Percentiles rank a stretch among this genome's conserved stretches.
These are phyloP conservation scores for Pampus argenteus DNA, from an alignment of 2,797 vertebrate species.

Conservation along the genomic window DNA sequence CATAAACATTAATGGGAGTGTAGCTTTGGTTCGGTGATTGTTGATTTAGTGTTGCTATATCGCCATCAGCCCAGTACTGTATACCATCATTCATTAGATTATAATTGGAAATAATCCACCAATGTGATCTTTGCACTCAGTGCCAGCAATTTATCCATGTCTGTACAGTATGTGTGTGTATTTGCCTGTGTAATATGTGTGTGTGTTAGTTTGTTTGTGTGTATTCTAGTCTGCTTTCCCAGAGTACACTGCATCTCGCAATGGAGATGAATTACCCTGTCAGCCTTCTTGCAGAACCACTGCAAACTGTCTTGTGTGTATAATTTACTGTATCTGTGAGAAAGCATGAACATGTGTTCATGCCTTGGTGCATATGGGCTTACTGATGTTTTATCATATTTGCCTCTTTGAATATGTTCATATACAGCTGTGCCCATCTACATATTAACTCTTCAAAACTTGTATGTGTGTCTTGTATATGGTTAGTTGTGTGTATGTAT, in stretches of 20 bases:
- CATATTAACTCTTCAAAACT: not conserved
- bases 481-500: not conserved
- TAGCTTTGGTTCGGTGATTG: not conserved
- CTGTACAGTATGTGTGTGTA: conserved; percentile 1
- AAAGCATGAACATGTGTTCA: not conserved
- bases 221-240: conserved; percentile 43
- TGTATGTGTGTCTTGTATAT: not conserved
- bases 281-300: conserved; percentile 50
- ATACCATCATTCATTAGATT: conserved; percentile 23
- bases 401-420: conserved; percentile 5
- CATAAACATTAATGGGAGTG: conserved; percentile 13
- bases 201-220: conserved; percentile 9
- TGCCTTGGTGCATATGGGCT: conserved; percentile 11
- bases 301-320: conserved; percentile 44
- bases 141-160: conserved; percentile 24
- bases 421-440: not conserved
- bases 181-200: not conserved
- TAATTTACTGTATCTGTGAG: conserved; percentile 42
- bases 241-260: conserved; percentile 55
- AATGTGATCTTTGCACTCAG: conserved; percentile 38
- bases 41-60: conserved; percentile 8
- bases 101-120: conserved; percentile 36
- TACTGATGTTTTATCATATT: conserved; percentile 3
- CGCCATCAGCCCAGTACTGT: conserved; percentile 3
- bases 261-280: conserved; percentile 79